Evolutionary conservation across 2,113 vertebrate species (phyloP), one percentile per base, ranked within the genome.

Genomic region (Myotis lucifugus): DNA sequence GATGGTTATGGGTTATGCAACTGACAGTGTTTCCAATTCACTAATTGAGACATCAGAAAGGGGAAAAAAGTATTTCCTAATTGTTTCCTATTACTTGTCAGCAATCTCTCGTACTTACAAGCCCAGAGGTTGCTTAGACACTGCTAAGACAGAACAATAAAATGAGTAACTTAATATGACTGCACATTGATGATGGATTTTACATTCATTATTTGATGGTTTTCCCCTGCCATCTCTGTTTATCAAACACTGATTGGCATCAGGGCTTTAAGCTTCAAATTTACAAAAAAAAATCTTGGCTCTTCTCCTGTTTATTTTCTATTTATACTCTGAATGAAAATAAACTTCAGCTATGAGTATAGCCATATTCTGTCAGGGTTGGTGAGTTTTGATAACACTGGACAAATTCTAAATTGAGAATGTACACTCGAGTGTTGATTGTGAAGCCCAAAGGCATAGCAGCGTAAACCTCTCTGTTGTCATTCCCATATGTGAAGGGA

Each of bases 281-380:
- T 61, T 27, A 61, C 23, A 59, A 25, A 27, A 12, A n/a, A 56
- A 82, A 72, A 79, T 70, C 48, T 85, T 77, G 67, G 42, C 70
- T 87, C 83, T 84, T 95, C 74, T 89, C 50, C 56, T 79, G 34
- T 78, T 95, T 94, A 81, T 87, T 91, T 87, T 90, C 29, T 90
- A 81, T 90, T 95, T 87, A 73, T 83, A 85, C 4, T 86, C 4
- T 70, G 27, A 85, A 95, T 70, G 79, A 95, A 93, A 95, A 91
- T 92, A 91, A 93, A 94, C 52, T 84, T 90, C 61, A 89, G 25
- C 18, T 34, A 13, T 66, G 67, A 69, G 50, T 23, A 32, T 34
- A 85, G 89, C 76, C 88, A 95, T 90, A 88, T 91, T 82, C 74
- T 90, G 89, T 97, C 96, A 97, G 82, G 95, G 79, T 94, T 95